Evolutionary conservation across 2,113 vertebrate species (phyloP), one percentile per base, ranked within the genome.

Genomic region (Heterotilapia buettikoferi): DNA sequence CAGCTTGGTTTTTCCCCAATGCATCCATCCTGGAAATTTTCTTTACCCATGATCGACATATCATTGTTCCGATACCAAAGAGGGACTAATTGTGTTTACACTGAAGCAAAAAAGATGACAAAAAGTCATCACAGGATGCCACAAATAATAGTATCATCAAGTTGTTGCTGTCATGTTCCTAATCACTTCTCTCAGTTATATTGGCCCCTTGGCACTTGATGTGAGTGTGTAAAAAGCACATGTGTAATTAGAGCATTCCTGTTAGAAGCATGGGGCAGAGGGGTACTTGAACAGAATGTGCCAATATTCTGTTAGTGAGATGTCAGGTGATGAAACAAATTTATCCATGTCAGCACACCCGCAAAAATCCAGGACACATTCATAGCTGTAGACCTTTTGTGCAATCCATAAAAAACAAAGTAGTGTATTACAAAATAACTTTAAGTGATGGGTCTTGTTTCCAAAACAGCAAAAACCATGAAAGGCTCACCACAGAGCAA

Each of bases 171-270:
- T 24, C 6, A 13, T 40, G 1, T 38, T 21, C 0, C 9, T 54
- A n/a, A 40, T 47, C n/a, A 16, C 12, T 43, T 61, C 4, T 3
- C 59, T 57, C 18, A 18, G 40, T 56, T 13, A 19, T 19, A 31
- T 13, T n/a, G 4, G 71, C 5, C 24, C 29, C 6, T 13, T 33
- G 4, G 80, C 10, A 38, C n/a, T 11, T 16, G 43, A 24, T 85
- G 82, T 6, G 3, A 9, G 12, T 79, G 84, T 88, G 89, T 89
- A 85, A 88, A 86, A 50, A 89, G 8, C 82, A 87, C 68, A 38
- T 52, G 18, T 83, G 81, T 84, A 94, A 96, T 95, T 96, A 96
- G 90, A 94, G 83, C 8, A 0, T 40, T 6, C 14, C 80, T 90
- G 94, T 40, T 38, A 95, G 71, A 85, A 63, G 40, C 86, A 43